Evolutionary conservation across 2,888 invertebrate genomes (phyloP).

Genomic region (Hermaeophaga mercurialis): DNA sequence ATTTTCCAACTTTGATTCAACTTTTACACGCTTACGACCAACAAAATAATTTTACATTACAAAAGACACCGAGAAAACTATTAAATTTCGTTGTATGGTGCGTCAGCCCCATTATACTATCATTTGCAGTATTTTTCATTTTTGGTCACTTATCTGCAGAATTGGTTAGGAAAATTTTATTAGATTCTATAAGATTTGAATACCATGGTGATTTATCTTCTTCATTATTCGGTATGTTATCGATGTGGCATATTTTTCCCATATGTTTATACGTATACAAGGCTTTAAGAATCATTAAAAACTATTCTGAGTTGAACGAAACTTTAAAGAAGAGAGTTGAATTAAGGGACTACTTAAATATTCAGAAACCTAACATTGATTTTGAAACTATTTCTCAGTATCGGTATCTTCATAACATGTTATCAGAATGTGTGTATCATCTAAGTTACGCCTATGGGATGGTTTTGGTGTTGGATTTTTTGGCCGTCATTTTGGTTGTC

Average conservation of each 20-base stretch:
- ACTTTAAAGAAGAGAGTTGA: not conserved
- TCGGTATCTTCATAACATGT: constrained; percentile 11
- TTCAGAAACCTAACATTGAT: not conserved
- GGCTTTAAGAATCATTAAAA: not conserved
- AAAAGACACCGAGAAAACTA: not conserved
- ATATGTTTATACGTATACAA: not conserved
- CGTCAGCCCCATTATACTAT: not conserved
- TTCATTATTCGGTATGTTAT: not conserved
- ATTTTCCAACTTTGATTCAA: not conserved
- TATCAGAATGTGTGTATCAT: constrained; percentile 3
- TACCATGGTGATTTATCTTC: not conserved
- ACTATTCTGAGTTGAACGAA: constrained; percentile 1
- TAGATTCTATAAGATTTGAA: not conserved
- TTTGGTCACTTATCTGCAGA: not conserved
- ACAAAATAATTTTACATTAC: not conserved
- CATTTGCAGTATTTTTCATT: not conserved
- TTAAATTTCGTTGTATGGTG: not conserved
- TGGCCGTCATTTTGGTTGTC: not conserved
- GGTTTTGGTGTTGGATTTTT: not conserved
- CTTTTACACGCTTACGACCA: constrained; percentile 3
- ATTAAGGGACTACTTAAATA: not conserved
- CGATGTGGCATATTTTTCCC: constrained; percentile 8
- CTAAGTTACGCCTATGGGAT: not conserved
- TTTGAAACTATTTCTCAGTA: not conserved
- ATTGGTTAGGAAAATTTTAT: not conserved